Evolutionary conservation across 2,113 vertebrate genomes (phyloP), one percentile per base, ranked within the genome.

Genomic region (Narcine bancroftii): DNA sequence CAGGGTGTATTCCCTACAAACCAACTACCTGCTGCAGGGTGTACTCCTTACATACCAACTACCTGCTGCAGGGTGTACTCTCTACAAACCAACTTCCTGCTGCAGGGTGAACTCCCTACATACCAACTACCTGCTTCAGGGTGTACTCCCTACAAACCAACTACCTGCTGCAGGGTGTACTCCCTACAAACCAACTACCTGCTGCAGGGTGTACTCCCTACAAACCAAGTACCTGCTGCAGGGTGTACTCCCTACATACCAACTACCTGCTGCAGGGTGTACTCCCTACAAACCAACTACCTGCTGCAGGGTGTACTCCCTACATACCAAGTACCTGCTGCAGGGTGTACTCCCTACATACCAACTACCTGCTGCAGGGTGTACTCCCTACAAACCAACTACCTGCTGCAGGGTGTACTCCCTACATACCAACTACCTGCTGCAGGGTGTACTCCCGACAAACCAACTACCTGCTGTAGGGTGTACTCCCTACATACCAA

Each of bases 101-200:
- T 69, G 63, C 89, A 26, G 89, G 69, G 29, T 45, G 39, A 29
- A 15, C 21, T n/a, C 89, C 39, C n/a, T n/a, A n/a, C n/a, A n/a
- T n/a, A n/a, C n/a, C n/a, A n/a, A n/a, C n/a, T n/a, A 69, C 29
- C 89, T 69, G 56, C 89, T 69, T n/a, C 89, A 26, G 89, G 69
- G 29, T 45, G 39, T 15, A 15, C 21, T n/a, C 89, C 39, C n/a
- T n/a, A n/a, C n/a, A n/a, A n/a, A n/a, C n/a, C n/a, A n/a, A n/a
- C n/a, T n/a, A 69, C 29, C 89, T 69, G 56, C 89, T 69, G 63
- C 89, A 26, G 89, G 69, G 29, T 45, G 39, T 15, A 15, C 21
- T n/a, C 89, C 39, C n/a, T n/a, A n/a, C n/a, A n/a, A n/a, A n/a
- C n/a, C n/a, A n/a, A n/a, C n/a, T n/a, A 69, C 29, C 89, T 69